Base-by-base conservation (phyloP, 2,113 vertebrate genomes). In the Tonatia bakeri region DNA sequence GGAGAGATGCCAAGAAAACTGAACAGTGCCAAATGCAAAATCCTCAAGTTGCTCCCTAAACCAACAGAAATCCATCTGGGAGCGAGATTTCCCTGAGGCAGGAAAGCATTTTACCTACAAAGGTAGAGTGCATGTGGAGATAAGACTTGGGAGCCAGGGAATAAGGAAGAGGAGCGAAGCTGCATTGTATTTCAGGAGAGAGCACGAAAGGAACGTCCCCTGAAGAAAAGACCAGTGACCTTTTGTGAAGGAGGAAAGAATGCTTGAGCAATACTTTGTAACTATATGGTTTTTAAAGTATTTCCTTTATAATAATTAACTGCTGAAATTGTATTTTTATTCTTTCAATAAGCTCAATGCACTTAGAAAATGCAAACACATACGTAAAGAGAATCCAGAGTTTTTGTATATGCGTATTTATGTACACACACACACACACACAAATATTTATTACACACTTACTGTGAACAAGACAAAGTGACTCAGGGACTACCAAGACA, bases 1-100 rank as follows among this genome's bases (percentile, higher is more conserved):
- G 97, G 96, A 96, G 76, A 52, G 67, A 76, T 73, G 96, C 96
- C 96, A 95, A 96, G 90, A 87, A 94, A 94, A 82, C 0, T 26
- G 24, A 91, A 52, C 1, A 13, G 64, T 65, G 84, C 92, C 92
- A 92, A 95, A 52, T 28, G 17, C 59, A 88, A 73, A 94, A 64
- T 79, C 90, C 87, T 96, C 81, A 56, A 79, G 85, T 82, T 72
- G 79, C 89, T 95, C 80, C 92, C 92, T 86, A 38, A 90, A 95
- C 87, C 80, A 90, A 94, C 65, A 95, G 94, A 95, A 94, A 95
- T 56, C 85, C 52, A 12, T 59, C 2, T 82, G 79, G 79, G 87
- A 93, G 65, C 56, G 77, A 56, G 67, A 50, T 83, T 92, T 90
- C 79, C 76, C 82, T 10, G 64, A 89, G 70, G 65, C 84, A 93